A percentile compares a stretch with the other conserved stretches of the same genome.
Evolutionary conservation across 2,113 vertebrate genomes (phyloP).

Genomic region (Aegithalos caudatus): DNA sequence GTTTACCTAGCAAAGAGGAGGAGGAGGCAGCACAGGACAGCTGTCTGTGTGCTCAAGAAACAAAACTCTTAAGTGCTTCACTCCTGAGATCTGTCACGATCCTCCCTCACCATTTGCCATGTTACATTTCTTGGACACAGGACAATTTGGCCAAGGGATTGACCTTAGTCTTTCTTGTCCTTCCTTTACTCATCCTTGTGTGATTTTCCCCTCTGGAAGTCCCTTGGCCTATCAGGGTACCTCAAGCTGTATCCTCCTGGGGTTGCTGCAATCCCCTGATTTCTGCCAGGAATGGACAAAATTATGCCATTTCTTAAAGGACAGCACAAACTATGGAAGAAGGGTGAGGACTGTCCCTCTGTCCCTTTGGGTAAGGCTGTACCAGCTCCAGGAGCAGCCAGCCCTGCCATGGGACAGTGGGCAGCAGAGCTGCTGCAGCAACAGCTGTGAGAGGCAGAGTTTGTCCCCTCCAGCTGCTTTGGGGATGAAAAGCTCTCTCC

Average conservation of each 20-base stretch:
- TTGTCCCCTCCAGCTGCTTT: background rate
- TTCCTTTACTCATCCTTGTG: background rate
- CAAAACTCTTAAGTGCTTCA: background rate
- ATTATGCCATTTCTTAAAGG: rapidly evolving
- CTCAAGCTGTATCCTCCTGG: background rate
- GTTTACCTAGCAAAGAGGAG: background rate
- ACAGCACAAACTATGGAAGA: background rate
- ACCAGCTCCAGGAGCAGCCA: background rate
- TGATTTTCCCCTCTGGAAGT: background rate
- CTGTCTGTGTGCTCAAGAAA: background rate
- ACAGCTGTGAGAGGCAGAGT: background rate
- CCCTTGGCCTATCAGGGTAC: background rate
- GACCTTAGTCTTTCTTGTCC: background rate
- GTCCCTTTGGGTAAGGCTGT: background rate
- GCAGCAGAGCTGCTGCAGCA: background rate
- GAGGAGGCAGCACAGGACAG: background rate
- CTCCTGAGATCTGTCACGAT: rapidly evolving
- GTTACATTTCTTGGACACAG: rapidly evolving
- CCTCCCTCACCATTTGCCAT: background rate
- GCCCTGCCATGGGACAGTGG: rapidly evolving
- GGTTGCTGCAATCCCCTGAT: background rate
- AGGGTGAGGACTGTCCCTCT: background rate
- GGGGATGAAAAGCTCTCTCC: background rate
- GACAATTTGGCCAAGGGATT: background rate
- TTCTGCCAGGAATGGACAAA: background rate